Base-by-base conservation (phyloP, 2,888 invertebrate genomes). In the Macrophya annulata region DNA sequence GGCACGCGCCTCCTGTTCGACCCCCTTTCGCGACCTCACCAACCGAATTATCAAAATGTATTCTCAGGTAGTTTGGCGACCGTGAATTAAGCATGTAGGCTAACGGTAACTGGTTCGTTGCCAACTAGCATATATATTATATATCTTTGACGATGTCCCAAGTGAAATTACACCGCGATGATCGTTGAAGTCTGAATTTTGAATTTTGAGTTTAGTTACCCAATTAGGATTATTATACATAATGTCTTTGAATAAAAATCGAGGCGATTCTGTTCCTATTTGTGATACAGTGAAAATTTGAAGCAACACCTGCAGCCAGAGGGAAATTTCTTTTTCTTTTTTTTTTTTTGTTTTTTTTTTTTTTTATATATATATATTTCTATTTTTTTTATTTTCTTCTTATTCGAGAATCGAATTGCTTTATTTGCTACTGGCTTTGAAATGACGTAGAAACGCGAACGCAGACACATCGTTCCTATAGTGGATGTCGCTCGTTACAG, bases 11-110 rank as follows among this genome's bases (percentile, higher is more conserved):
- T 86, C 77, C 86, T 2, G 85, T 77, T 84, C 86, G 88, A 88
- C 87, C 87, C 87, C 87, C 77, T 84, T 86, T 86, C 85, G 86
- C 87, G 77, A 85, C 87, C 88, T 89, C 86, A 88, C 89, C 89
- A 89, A 88, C 88, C 90, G 90, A 91, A 91, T 91, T 91, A 91
- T 90, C 91, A 87, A 86, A 86, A 85, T 89, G 88, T 85, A 55
- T 72, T 81, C 59, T 81, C 81, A 85, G 85, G 85, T 85, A 85
- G 45, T 31, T 51, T 45, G 45, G 82, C 37, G 43, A 81, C 76
- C 81, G 82, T 59, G 81, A 43, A 71, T 85, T 51, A 83, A 85
- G 65, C 82, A 71, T 68, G 17, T 68, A 68, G 83, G 31, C 83
- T 51, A 83, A 83, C 68, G 83, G 83, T 43, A 83, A 83, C 83